Conservation (phyloP, 1,140 invertebrate species). For the Acromyrmex charruanus region DNA sequence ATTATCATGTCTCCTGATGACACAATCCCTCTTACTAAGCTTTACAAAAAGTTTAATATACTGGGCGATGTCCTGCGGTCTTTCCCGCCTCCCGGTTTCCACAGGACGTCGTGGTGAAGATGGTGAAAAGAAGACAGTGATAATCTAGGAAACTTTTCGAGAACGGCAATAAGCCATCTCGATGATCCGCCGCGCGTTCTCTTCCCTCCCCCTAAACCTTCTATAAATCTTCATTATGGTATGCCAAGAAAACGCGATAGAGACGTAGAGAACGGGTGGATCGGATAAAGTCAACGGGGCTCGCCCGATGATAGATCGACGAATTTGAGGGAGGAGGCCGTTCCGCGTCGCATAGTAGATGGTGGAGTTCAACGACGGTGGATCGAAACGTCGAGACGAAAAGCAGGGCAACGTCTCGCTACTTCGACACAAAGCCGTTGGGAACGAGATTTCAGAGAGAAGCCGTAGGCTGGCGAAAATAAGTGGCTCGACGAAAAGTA, state of each 20-base stretch:
- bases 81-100: constrained; percentile 5
- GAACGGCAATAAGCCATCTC: constrained; percentile 79
- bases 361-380: background rate
- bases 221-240: constrained; percentile 83
- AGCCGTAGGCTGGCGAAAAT: background rate
- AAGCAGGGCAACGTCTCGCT: constrained; percentile 68
- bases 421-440: constrained; percentile 62
- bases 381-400: constrained; percentile 77
- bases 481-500: background rate
- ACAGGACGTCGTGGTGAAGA: constrained; percentile 31
- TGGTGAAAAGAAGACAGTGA: constrained; percentile 20
- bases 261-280: constrained; percentile 54
- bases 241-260: constrained; percentile 73
- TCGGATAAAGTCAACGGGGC: constrained; percentile 68
- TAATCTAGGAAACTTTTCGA: constrained; percentile 77
- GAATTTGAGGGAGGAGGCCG: constrained; percentile 13
- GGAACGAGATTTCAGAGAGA: constrained; percentile 64
- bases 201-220: constrained; percentile 55
- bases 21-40: constrained; percentile 75
- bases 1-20: constrained; percentile 14
- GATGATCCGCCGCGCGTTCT: constrained; percentile 74
- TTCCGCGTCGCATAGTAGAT: background rate
- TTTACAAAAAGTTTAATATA: constrained; percentile 81
- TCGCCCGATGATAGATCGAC: constrained; percentile 71
- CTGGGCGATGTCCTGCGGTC: constrained; percentile 65